Conservation (phyloP, 1,140 invertebrate species). For the Hormaphis cornu region DNA sequence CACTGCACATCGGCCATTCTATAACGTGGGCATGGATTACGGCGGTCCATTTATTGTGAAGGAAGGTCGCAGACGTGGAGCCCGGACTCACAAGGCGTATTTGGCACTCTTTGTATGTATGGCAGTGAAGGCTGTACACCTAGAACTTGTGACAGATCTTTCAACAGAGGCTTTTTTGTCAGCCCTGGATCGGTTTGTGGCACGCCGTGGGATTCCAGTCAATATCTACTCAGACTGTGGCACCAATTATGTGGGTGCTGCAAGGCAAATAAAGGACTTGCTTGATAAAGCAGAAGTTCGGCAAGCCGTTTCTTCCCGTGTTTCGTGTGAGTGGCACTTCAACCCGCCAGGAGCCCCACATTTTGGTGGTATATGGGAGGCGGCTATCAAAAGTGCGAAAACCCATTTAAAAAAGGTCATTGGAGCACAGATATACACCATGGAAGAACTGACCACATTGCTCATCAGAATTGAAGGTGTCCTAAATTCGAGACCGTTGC, state of each 20-base stretch:
- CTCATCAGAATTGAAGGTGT: conserved; percentile 39
- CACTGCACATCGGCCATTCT: conserved; percentile 38
- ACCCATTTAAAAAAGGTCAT: neutral
- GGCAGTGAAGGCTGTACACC: conserved; percentile 42
- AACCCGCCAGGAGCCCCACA: conserved; percentile 17
- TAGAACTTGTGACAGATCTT: conserved; percentile 43
- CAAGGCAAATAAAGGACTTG: conserved; percentile 5
- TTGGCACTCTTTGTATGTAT: conserved; percentile 44
- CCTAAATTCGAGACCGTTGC: conserved; percentile 39
- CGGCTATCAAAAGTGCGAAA: conserved; percentile 36
- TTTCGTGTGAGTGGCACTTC: conserved; percentile 9
- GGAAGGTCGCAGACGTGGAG: conserved; percentile 33
- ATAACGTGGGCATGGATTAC: conserved; percentile 42
- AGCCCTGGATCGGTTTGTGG: conserved; percentile 42
- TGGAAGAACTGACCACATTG: conserved; percentile 39
- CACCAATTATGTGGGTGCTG: conserved; percentile 41
- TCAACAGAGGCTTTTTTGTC: conserved; percentile 42
- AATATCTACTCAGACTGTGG: conserved; percentile 42
- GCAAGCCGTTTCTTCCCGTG: neutral
- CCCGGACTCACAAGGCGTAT: conserved; percentile 40
- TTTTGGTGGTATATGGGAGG: conserved; percentile 37
- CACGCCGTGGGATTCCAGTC: conserved; percentile 40
- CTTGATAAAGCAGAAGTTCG: neutral
- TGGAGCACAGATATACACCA: conserved; percentile 35
- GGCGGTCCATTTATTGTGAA: conserved; percentile 43